Conservation (phyloP, 2,113 vertebrate species). For the Amphiprion percula region DNA sequence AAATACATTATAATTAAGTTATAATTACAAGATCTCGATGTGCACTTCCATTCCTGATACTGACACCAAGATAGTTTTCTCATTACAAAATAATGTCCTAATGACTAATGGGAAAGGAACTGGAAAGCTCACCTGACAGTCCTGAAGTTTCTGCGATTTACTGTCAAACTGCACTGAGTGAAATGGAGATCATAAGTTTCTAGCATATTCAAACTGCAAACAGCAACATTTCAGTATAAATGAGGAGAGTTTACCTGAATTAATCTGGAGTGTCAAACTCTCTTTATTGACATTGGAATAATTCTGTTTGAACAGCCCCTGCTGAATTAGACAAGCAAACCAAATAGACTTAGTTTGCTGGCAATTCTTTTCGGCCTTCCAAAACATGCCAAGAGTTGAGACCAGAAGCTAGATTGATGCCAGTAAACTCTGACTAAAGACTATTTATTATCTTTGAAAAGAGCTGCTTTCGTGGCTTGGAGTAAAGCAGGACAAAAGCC, state of each 20-base stretch:
- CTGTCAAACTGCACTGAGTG: too few species aligned
- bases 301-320: conserved; percentile 55
- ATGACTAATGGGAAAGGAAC: too few species aligned
- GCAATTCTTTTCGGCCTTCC: conserved; percentile 30
- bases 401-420: conserved; percentile 49
- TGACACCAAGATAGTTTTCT: too few species aligned
- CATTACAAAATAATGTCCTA: too few species aligned
- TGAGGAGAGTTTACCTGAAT: conserved; percentile 1
- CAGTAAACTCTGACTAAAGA: conserved; percentile 51
- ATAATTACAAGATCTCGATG: too few species aligned
- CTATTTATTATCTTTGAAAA: conserved; percentile 71
- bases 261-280: conserved; percentile 19
- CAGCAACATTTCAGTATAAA: not conserved
- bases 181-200: not conserved
- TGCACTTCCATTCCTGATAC: too few species aligned
- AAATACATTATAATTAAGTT: too few species aligned
- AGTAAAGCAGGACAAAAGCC: conserved; percentile 74
- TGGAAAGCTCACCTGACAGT: too few species aligned
- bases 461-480: conserved; percentile 67
- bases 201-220: not conserved
- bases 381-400: conserved; percentile 37
- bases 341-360: conserved; percentile 35
- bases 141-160: too few species aligned
- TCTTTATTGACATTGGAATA: conserved; percentile 44
- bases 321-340: conserved; percentile 44